These are phyloP conservation scores for Thymelicus lineola DNA, from an alignment of 2,888 invertebrate species.

Conservation along the genomic window DNA sequence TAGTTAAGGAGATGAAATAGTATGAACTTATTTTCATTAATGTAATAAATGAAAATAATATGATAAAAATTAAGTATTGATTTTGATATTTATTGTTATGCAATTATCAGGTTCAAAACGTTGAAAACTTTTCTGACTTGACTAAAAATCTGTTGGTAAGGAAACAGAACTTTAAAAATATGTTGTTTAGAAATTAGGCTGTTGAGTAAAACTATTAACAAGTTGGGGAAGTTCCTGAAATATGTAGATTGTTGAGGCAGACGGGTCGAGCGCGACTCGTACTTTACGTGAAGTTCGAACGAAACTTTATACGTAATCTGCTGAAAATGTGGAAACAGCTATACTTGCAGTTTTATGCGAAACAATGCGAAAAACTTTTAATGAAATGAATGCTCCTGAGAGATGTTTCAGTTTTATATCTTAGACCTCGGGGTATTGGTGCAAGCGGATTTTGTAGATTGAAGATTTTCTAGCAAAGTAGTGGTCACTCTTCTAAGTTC, in stretches of 20 bases:
- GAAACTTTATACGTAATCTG: slow-evolving; percentile 3
- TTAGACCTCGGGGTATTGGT: neutral
- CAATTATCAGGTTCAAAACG: too few species aligned
- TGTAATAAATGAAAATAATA: too few species aligned
- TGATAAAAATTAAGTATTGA: too few species aligned
- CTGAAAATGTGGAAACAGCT: neutral
- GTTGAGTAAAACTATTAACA: slow-evolving; percentile 11
- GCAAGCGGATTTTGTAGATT: too few species aligned
- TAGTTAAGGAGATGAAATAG: too few species aligned
- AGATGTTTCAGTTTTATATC: neutral
- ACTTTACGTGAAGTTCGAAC: neutral
- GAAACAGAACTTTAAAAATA: neutral
- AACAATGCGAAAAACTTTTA: slow-evolving; percentile 6
- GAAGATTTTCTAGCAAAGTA: too few species aligned
- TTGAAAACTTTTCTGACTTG: too few species aligned
- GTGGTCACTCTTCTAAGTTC: too few species aligned
- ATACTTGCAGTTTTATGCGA: slow-evolving; percentile 3
- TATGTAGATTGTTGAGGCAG: slow-evolving; percentile 5
- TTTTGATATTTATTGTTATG: too few species aligned
- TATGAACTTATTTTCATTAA: too few species aligned
- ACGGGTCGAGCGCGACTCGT: neutral
- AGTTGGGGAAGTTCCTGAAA: slow-evolving; percentile 8
- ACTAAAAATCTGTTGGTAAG: too few species aligned
- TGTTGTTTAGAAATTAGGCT: neutral
- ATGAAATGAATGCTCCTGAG: neutral